Evolutionary conservation across 2,888 invertebrate genomes (phyloP), one percentile per base, ranked within the genome.

Genomic region (Acronicta alni): DNA sequence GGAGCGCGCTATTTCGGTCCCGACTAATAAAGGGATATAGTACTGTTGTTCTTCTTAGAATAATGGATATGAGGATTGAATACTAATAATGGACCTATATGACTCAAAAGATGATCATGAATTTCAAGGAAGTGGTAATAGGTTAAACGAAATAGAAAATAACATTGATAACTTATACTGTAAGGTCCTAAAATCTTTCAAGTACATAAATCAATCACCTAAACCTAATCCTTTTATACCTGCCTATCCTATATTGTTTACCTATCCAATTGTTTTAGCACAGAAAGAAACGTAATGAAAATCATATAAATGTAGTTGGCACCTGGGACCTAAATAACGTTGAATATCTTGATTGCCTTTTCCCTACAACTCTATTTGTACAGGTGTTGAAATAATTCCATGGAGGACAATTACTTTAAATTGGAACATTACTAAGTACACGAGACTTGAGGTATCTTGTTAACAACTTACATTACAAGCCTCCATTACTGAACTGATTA

Each of bases 1-100:
- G 77, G 67, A 63, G 68, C 38, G 44, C 6, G 70, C 59, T 80
- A 80, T 80, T 80, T 78, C 45, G 23, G 79, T 56, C 53, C 53
- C 35, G n/a, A 48, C 54, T 63, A 67, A 62, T 72, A 65, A 62
- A 70, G 55, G 65, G 53, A 67, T 72, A 68, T 10, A 43, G 38
- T 49, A 56, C 59, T 9, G 39, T 15, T 39, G 54, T 37, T 46
- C 47, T 67, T 67, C 72, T 72, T 32, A 52, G 67, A 67, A 67
- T 54, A 58, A 48, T 65, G 48, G 35, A 42, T 42, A 65, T 65
- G 38, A 38, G 35, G 16, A 67, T 57, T 43, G 12, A 64, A 43
- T 30, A 49, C 43, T 45, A 35, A 43, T 26, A 26, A 45, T 26
- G 37, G 47, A 43, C 47, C 18, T 39, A 47, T 43, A 61, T 26